Conservation (phyloP, 2,797 vertebrate genomes). For the Chrysocyon brachyurus region DNA sequence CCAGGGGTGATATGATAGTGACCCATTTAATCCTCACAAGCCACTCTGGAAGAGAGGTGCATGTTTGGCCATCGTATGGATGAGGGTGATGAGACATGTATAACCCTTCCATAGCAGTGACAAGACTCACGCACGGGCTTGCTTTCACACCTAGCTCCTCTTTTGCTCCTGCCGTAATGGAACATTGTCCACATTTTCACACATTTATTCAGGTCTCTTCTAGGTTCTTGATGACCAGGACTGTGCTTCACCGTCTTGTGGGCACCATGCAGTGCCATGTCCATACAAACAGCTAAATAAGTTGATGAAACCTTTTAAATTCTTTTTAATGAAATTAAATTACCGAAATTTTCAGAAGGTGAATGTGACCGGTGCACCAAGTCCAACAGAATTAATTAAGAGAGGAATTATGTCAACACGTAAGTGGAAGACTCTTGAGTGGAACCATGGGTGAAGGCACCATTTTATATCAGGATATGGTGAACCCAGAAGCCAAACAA, state of each 20-base stretch:
- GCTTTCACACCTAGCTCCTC: background rate
- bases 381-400: constrained; percentile 1
- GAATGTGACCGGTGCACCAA: background rate
- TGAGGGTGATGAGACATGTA: background rate
- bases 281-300: background rate
- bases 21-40: background rate
- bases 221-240: background rate
- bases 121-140: background rate
- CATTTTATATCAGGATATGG: constrained; percentile 40
- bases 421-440: background rate
- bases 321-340: constrained; percentile 19
- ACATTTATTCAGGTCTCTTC: background rate
- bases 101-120: background rate
- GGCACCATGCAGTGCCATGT: background rate
- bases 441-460: background rate
- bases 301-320: background rate
- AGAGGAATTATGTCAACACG: background rate
- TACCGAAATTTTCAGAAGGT: constrained; percentile 13
- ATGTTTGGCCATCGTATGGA: background rate
- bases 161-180: background rate
- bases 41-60: background rate
- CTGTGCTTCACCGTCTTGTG: background rate
- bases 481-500: constrained; percentile 63
- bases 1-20: background rate
- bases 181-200: background rate